Base-by-base conservation (phyloP, 2,113 vertebrate species). In the Serinus canaria region DNA sequence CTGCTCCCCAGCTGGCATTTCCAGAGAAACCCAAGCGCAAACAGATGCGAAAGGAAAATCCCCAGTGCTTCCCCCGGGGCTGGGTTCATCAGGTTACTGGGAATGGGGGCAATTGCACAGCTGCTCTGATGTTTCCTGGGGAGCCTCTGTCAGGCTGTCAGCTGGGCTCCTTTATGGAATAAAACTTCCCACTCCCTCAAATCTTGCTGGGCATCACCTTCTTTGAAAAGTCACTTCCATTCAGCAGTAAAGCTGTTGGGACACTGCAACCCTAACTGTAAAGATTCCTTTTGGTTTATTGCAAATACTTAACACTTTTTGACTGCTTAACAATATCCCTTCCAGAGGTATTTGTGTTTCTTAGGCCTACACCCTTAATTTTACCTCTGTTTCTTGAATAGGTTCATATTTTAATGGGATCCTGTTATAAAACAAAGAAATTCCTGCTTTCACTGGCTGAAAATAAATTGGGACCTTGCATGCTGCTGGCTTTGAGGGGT, bases 331-430 rank as follows among this genome's bases (percentile, higher is more conserved):
- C 66, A 33, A 5, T 11, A 14, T 73, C 20, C 3, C 13, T 92
- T 89, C 52, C 30, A 80, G 60, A 44, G 27, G 11, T 49, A 25
- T 22, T 1, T 59, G 17, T 77, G 14, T 89, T 81, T 85, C 44
- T 73, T 69, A 16, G 37, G 25, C 31, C 78, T 23, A 52, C 52
- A 13, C 21, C 21, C 84, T 72, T 95, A 30, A 96, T 64, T 81
- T 58, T 37, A 47, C 25, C 47, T 74, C 69, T 94, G 13, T 93
- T 79, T 77, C 46, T 96, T 52, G 31, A 44, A 14, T 82, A 99
- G 99, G 99, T 99, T 95, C 99, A 99, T 96, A 99, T 99, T 97
- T 98, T 99, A 91, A 99, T 99, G 99, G 99, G 99, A 78, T 99
- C 99, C 91, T 99, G 99, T 97, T 99, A 99, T 85, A 99, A 99